A percentile compares a stretch with the other conserved stretches of the same genome.
These are phyloP conservation scores for Dicyrtoma fusca DNA, from an alignment of 2,888 invertebrate species.

Conservation along the genomic window DNA sequence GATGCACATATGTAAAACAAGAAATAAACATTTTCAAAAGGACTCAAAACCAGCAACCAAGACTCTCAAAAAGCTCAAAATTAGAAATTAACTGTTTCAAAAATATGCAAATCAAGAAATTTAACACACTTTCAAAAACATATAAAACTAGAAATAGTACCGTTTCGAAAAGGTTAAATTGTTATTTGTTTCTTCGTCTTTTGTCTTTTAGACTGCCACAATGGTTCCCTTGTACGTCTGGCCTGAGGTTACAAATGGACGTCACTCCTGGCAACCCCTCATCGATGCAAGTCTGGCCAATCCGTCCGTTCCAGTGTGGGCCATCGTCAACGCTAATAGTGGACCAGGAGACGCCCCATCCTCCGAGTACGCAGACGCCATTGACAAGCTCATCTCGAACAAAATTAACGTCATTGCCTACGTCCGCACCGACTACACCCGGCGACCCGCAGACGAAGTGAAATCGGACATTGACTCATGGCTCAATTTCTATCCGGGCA, in stretches of 20 bases:
- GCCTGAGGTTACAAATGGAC: slow-evolving; percentile 40
- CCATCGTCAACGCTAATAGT: slow-evolving; percentile 48
- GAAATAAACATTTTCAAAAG: too few species aligned
- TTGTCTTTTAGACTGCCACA: slow-evolving; percentile 32
- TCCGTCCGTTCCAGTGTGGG: slow-evolving; percentile 48
- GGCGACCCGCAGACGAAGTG: slow-evolving; percentile 25
- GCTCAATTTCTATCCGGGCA: slow-evolving; percentile 35
- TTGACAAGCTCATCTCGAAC: slow-evolving; percentile 33
- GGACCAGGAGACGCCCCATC: slow-evolving; percentile 43
- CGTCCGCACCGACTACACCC: slow-evolving; percentile 44
- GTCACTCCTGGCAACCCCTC: slow-evolving; percentile 45
- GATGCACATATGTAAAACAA: too few species aligned
- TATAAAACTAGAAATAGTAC: too few species aligned
- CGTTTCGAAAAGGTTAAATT: too few species aligned
- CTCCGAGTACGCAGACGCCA: slow-evolving; percentile 37
- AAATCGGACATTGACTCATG: slow-evolving; percentile 44
- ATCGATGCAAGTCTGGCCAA: slow-evolving; percentile 37
- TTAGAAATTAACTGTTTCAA: too few species aligned
- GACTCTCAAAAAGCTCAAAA: too few species aligned
- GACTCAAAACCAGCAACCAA: too few species aligned
- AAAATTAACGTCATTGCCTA: slow-evolving; percentile 51
- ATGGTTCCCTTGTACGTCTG: slow-evolving; percentile 51
- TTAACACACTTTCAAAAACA: too few species aligned
- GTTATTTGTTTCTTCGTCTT: too few species aligned
- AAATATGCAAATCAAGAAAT: too few species aligned